Evolutionary conservation across 2,888 invertebrate species (phyloP).

Genomic region (Atethmia centrago): DNA sequence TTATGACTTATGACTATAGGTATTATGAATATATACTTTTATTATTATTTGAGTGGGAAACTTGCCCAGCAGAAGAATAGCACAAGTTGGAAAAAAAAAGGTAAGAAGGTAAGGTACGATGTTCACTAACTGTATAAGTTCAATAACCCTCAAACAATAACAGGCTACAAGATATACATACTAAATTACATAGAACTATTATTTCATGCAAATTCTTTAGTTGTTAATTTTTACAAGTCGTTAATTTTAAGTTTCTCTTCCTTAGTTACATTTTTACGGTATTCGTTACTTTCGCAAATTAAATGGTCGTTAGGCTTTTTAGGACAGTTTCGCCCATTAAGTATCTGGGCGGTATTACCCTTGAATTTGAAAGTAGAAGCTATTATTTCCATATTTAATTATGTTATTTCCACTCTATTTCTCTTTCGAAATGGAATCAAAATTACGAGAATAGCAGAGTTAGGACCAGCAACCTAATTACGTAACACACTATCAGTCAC

Average conservation of each 20-base stretch:
- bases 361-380: conserved; percentile 22
- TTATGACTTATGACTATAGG: too few relatives aligned
- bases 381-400: not conserved
- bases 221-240: conserved; percentile 53
- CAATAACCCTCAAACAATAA: conserved; percentile 11
- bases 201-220: conserved; percentile 48
- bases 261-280: conserved; percentile 20
- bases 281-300: conserved; percentile 47
- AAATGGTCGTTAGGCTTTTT: conserved; percentile 25
- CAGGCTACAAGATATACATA: conserved; percentile 4
- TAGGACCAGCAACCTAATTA: too few relatives aligned
- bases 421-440: too few relatives aligned
- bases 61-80: too few relatives aligned
- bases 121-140: conserved; percentile 31
- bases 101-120: too few relatives aligned
- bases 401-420: conserved; percentile 3
- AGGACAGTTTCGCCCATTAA: conserved; percentile 40
- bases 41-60: too few relatives aligned
- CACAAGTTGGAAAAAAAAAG: too few relatives aligned
- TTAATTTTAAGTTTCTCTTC: conserved; percentile 61
- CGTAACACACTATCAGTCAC: too few relatives aligned
- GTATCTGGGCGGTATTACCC: conserved; percentile 37
- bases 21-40: too few relatives aligned
- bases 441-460: not conserved
- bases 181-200: conserved; percentile 23